Conservation (phyloP, 2,888 invertebrate species). For the Phyllotreta striolata region DNA sequence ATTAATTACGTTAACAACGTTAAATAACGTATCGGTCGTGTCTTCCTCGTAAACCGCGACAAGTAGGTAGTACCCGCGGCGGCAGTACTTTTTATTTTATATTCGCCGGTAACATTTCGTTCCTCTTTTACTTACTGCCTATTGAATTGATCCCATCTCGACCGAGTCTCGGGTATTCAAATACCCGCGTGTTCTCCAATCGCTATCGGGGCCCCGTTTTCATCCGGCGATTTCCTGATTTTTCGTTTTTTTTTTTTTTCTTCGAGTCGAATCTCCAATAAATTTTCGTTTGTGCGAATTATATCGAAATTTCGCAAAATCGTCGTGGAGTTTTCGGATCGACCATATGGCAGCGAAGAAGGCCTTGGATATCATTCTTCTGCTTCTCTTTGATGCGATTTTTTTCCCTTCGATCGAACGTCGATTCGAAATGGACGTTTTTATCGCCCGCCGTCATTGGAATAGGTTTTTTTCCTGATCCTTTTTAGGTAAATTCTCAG, state of each 20-base stretch:
- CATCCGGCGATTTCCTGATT: no score
- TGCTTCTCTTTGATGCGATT: conserved; percentile 6
- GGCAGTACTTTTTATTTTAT: conserved; percentile 26
- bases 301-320: no score
- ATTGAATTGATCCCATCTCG: conserved; percentile 47
- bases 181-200: no score
- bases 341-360: conserved; percentile 33
- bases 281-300: no score
- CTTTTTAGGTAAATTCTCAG: conserved; percentile 43
- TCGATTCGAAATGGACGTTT: conserved; percentile 33
- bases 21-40: conserved; percentile 27
- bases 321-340: conserved; percentile 5
- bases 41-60: conserved; percentile 3
- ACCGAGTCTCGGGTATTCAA: neutral
- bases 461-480: conserved; percentile 34
- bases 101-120: conserved; percentile 43
- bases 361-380: conserved; percentile 16
- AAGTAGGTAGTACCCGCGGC: conserved; percentile 1
- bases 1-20: conserved; percentile 31
- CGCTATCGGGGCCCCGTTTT: no score
- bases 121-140: conserved; percentile 43
- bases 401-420: conserved; percentile 10
- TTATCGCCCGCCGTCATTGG: conserved; percentile 35
- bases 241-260: no score
- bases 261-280: no score